Evolutionary conservation across 37 sponge, comb jelly and placozoan genomes (phyloP), one percentile per base, ranked within the genome.

Genomic region (Axinella damicornis): DNA sequence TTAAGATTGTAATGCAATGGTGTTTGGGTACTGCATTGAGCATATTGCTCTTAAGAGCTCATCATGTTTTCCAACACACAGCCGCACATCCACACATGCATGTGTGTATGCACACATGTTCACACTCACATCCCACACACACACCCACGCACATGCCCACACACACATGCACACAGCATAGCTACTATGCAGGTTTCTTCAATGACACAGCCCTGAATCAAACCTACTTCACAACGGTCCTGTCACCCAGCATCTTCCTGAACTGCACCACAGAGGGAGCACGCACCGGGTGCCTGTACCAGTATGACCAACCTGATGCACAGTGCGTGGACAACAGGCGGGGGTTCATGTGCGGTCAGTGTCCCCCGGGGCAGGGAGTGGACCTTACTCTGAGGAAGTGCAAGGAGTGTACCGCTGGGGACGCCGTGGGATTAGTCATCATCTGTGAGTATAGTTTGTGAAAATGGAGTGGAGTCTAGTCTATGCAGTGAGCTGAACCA

Each of bases 231-330:
- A 27, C 62, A 22, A 61, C 27, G 5, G 62, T 69, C 70, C 70
- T 46, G 6, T 46, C 9, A 4, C 9, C 46, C 46, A 46, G 46
- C 46, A 9, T 46, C 1, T 86, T 86, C 66, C 80, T 67, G 41
- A 55, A 73, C 59, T 87, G 88, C 31, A 12, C 65, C 1, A 37
- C 35, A 35, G 77, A 81, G 11, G 74, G 76, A 2, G 35, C 30
- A 16, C 76, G 74, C 17, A 67, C 68, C 4, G 88, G 88, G 0
- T 87, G 88, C 24, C 76, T 80, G 19, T 87, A 39, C 59, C 80
- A 75, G 82, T 87, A 39, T 80, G 81, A 81, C 56, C 0, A 41
- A 14, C 76, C 76, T 53, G 54, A 80, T 65, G 57, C 61, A 20
- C 88, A 87, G 69, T 87, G 88, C 37, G 46, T 40, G 20, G 15